Evolutionary conservation across 2,888 invertebrate genomes (phyloP).

Genomic region (Xestia ashworthii): DNA sequence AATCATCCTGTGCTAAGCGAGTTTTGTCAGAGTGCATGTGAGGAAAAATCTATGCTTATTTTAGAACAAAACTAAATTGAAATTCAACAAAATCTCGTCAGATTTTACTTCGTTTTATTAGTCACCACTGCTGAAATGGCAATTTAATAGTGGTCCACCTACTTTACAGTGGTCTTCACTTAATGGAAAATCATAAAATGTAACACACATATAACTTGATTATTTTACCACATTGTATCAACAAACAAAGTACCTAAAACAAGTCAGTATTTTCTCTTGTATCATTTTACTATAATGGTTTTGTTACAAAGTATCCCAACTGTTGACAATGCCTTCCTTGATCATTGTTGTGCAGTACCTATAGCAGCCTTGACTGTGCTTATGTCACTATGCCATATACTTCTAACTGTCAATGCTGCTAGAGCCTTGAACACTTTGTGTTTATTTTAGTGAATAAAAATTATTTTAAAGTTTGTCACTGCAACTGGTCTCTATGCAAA

Average conservation of each 20-base stretch:
- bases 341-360: constrained; percentile 18
- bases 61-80: neutral
- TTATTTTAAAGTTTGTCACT: neutral
- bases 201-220: neutral
- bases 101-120: neutral
- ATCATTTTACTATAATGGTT: neutral
- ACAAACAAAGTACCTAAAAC: neutral
- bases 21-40: neutral
- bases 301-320: constrained; percentile 13
- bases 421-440: constrained; percentile 35
- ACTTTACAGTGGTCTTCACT: neutral
- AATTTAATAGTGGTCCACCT: neutral
- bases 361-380: constrained; percentile 23
- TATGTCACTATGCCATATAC: constrained; percentile 44
- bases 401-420: constrained; percentile 33
- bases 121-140: neutral
- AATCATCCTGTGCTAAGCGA: neutral
- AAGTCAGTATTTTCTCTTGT: neutral
- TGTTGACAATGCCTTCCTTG: constrained; percentile 5
- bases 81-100: neutral
- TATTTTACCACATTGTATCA: neutral
- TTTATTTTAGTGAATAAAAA: neutral
- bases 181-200: neutral
- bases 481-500: neutral
- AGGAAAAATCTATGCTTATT: neutral